These are phyloP conservation scores for Choloepus didactylus DNA, from an alignment of 2,797 vertebrate species.

Conservation along the genomic window DNA sequence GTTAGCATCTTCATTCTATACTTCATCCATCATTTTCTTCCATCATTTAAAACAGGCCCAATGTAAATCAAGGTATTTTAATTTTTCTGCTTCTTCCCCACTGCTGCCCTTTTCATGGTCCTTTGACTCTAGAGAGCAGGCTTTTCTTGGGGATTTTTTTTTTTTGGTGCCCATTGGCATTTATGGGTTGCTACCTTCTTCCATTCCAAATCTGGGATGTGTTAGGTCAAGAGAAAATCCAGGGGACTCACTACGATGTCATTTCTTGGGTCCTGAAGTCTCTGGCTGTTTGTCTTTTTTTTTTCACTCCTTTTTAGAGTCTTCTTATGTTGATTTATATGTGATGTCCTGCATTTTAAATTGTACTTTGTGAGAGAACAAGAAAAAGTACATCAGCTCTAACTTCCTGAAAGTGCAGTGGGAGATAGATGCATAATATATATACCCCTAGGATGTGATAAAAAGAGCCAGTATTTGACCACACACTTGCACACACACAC, in stretches of 20 bases:
- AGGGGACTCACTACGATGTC: accelerated
- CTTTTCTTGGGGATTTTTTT: neutral
- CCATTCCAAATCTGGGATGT: neutral
- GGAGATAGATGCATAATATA: accelerated
- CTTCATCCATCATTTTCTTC: neutral
- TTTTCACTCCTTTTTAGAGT: neutral
- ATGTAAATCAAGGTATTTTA: neutral
- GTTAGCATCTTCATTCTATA: neutral
- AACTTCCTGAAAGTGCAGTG: too few species aligned
- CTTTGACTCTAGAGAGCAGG: too few species aligned
- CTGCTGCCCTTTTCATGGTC: too few species aligned
- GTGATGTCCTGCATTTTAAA: neutral
- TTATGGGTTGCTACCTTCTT: neutral
- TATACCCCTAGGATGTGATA: neutral
- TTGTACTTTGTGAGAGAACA: neutral
- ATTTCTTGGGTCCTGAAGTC: neutral
- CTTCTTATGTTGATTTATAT: neutral
- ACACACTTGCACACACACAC: too few species aligned
- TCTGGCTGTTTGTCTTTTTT: neutral
- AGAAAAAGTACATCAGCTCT: neutral
- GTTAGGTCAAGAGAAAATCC: neutral
- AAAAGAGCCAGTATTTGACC: neutral
- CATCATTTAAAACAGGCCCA: neutral
- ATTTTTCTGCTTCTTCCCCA: neutral
- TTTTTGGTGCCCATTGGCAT: neutral